phyloP scores from a whole-genome alignment of 2,113 vertebrate species.

The Gasterosteus aculeatus region DNA sequence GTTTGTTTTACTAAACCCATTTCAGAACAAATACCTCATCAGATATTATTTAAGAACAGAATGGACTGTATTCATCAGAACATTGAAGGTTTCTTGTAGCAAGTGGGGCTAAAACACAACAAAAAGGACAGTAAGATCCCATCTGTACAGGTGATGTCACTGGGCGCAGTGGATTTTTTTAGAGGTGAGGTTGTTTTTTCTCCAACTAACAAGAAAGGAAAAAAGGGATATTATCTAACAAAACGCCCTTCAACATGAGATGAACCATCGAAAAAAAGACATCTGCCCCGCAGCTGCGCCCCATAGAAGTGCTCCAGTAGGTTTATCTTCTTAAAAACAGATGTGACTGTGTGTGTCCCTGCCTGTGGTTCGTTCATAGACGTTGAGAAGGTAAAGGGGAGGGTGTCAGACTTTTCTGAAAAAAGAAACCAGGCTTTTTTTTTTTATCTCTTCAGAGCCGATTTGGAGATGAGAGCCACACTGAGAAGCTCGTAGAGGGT shows the following conservation, averaged over 20 bases:
- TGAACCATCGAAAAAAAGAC: conserved; percentile 19
- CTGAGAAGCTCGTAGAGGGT: conserved; percentile 1
- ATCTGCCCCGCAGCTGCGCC: conserved; percentile 36
- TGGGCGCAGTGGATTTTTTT: no score
- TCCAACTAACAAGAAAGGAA: no score
- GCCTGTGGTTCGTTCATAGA: not conserved
- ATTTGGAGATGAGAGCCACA: not conserved
- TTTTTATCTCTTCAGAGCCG: not conserved
- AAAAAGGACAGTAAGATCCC: not conserved
- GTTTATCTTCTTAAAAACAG: conserved; percentile 28
- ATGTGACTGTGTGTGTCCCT: conserved; percentile 31
- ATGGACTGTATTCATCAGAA: not conserved
- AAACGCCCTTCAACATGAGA: not conserved
- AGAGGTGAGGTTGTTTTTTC: not conserved
- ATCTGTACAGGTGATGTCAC: no score
- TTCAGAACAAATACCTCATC: not conserved
- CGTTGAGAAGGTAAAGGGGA: conserved; percentile 20
- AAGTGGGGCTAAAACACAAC: not conserved
- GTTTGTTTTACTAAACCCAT: conserved; percentile 2
- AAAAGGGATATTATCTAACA: not conserved
- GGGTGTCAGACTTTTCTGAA: conserved; percentile 22
- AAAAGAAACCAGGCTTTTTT: not conserved
- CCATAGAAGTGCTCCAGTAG: conserved; percentile 8
- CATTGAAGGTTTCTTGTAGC: not conserved
- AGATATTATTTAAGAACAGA: not conserved